Conservation (phyloP, 2,113 vertebrate species). For the Leptosomus discolor region DNA sequence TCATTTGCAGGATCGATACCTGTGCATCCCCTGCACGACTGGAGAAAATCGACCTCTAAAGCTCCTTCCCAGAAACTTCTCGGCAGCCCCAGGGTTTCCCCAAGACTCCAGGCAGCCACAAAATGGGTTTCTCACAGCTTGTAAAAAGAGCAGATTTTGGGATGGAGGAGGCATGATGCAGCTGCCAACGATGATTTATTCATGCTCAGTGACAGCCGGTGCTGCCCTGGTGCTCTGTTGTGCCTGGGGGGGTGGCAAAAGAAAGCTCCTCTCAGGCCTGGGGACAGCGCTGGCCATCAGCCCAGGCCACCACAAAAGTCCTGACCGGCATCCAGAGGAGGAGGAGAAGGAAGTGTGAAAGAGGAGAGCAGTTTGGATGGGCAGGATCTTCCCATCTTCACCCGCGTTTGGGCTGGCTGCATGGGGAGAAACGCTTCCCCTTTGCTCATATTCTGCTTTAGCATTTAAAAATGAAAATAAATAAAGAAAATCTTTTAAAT, state of each 20-base stretch:
- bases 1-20: constrained; percentile 71
- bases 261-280: neutral
- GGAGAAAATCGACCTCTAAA: constrained; percentile 41
- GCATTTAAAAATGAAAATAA: neutral
- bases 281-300: neutral
- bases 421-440: neutral
- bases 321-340: neutral
- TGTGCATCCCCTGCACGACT: constrained; percentile 45
- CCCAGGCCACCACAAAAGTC: neutral
- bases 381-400: neutral
- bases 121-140: neutral
- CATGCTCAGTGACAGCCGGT: neutral
- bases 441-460: neutral
- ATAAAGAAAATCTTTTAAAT: neutral
- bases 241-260: neutral
- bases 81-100: neutral
- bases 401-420: neutral
- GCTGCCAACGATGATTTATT: neutral
- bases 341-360: neutral
- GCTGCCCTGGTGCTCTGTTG: neutral
- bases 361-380: rapidly evolving
- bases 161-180: neutral
- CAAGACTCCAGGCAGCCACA: neutral
- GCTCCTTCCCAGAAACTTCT: constrained; percentile 50
- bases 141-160: neutral